Base-by-base conservation (phyloP, 2,797 vertebrate species). In the Anabacerthia variegaticeps region DNA sequence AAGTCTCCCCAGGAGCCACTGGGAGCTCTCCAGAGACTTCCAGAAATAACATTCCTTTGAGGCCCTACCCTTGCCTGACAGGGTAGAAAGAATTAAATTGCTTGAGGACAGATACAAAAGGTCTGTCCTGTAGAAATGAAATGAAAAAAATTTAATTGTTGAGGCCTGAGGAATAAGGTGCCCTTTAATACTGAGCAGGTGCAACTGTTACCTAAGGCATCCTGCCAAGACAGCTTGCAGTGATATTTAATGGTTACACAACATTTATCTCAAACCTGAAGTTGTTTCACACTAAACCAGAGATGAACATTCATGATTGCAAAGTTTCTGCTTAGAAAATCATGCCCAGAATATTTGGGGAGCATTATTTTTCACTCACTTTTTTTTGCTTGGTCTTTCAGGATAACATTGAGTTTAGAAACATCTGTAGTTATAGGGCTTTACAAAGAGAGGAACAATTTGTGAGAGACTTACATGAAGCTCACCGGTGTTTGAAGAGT, bases 331-430 rank as follows among this genome's bases (percentile, higher is more conserved):
- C 54, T 48, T 63, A 63, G 85, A 66, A 94, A 95, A 76, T 67
- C 41, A 36, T 55, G 18, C 12, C 43, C 81, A 58, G 85, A 86
- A 91, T 84, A 13, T n/a, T 48, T 52, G 17, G 30, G 44, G 32
- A 84, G 12, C 12, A 30, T 63, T 71, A 69, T 36, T 86, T 93
- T 67, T n/a, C 24, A 51, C 15, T 91, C 26, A 17, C 12, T 92
- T 56, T 12, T 66, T 87, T 93, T 80, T 69, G 10, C 39, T 83
- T 92, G 86, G 83, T 6, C 11, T 95, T 97, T 62, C 22, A 98
- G 96, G 91, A 96, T 16, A 97, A 93, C 66, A 76, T 85, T 93
- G 94, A 97, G 30, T 97, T 98, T 95, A 97, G 97, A 94, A 98
- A 98, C 87, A 96, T 97, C 87, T 97, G 97, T 79, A 97, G 88